A percentile compares a stretch with the other conserved stretches of the same genome.
Conservation (phyloP, 1,140 invertebrate species). For the Heliconius himera region DNA sequence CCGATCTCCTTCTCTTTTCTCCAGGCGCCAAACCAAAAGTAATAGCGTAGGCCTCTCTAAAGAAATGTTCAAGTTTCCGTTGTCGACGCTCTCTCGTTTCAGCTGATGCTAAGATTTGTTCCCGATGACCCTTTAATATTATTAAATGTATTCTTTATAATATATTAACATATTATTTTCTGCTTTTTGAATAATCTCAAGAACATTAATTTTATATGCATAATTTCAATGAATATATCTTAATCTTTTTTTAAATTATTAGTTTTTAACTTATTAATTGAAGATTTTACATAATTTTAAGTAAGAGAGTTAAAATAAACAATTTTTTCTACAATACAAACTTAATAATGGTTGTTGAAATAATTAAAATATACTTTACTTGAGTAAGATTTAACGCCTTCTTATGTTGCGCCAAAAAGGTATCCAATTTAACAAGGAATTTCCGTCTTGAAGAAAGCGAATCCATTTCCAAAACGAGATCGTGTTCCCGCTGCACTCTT, state of each 20-base stretch:
- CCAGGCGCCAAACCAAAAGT: constrained; percentile 93
- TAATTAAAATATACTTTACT: constrained; percentile 61
- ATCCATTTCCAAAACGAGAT: constrained; percentile 97
- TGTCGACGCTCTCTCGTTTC: constrained; percentile 98
- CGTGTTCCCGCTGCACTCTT: constrained; percentile 95
- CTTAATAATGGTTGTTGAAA: not conserved
- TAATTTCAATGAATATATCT: too few relatives aligned
- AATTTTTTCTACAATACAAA: not conserved
- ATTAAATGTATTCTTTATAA: constrained; percentile 1
- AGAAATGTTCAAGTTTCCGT: constrained; percentile 97
- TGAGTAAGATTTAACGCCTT: constrained; percentile 89
- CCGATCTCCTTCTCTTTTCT: constrained; percentile 86
- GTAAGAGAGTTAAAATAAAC: too few relatives aligned
- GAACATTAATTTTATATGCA: too few relatives aligned
- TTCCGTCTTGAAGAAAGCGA: constrained; percentile 90
- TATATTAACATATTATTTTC: not conserved
- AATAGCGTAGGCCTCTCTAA: constrained; percentile 97
- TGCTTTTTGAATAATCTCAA: too few relatives aligned
- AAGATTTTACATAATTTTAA: too few relatives aligned
- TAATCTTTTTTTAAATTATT: too few relatives aligned
- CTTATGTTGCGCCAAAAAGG: constrained; percentile 91
- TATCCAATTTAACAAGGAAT: constrained; percentile 94
- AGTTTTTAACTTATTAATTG: too few relatives aligned
- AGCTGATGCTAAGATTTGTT: constrained; percentile 95
- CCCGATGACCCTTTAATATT: constrained; percentile 82